Evolutionary conservation across 2,888 invertebrate species (phyloP).

Genomic region (Agrenia bidenticulata): DNA sequence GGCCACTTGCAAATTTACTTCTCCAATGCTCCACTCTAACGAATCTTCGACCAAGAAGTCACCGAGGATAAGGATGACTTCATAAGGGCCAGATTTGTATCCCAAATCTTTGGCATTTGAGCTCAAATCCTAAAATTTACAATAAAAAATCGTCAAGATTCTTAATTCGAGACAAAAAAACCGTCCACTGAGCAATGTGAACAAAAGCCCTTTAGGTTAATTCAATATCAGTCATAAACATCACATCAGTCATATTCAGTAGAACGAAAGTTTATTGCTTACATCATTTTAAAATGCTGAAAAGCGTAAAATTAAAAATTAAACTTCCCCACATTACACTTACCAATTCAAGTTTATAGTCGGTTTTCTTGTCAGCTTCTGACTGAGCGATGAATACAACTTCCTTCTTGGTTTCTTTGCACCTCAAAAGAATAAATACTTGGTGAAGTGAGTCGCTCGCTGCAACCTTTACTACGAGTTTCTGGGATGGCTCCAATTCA

Average conservation of each 20-base stretch:
- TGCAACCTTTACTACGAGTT: slow-evolving; percentile 60
- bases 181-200: no score
- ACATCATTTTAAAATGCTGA: slow-evolving; percentile 31
- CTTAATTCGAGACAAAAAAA: no score
- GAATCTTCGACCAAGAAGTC: slow-evolving; percentile 89
- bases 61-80: slow-evolving; percentile 81
- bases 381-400: slow-evolving; percentile 92
- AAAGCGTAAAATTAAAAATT: neutral
- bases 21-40: slow-evolving; percentile 80
- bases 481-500: slow-evolving; percentile 87
- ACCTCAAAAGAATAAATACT: slow-evolving; percentile 78
- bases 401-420: slow-evolving; percentile 70
- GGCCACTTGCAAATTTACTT: slow-evolving; percentile 72
- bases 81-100: slow-evolving; percentile 73
- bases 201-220: no score
- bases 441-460: slow-evolving; percentile 66
- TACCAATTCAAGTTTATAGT: slow-evolving; percentile 88
- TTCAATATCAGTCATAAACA: slow-evolving; percentile 22
- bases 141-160: neutral
- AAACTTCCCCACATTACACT: slow-evolving; percentile 52
- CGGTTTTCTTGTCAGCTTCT: slow-evolving; percentile 60
- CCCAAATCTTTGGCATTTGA: slow-evolving; percentile 76
- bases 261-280: slow-evolving; percentile 47
- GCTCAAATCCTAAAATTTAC: slow-evolving; percentile 68
- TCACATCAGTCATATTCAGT: slow-evolving; percentile 32